Evolutionary conservation across 2,888 invertebrate species (phyloP).

Genomic region (Sminthurinus aureus): DNA sequence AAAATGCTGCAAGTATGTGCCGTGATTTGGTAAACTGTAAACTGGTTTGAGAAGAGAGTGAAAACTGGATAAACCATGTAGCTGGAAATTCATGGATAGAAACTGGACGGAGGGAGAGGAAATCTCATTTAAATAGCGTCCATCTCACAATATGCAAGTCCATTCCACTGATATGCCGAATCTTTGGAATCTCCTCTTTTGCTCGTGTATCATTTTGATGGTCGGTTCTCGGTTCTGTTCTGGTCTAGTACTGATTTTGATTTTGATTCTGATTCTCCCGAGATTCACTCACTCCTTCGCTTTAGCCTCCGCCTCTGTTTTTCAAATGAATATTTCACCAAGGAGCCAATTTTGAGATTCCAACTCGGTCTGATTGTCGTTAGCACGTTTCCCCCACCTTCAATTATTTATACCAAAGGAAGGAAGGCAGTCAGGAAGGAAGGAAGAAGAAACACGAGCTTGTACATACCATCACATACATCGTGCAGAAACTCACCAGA

Average conservation of each 20-base stretch:
- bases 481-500: not conserved
- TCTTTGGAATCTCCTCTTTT: slow-evolving; percentile 35
- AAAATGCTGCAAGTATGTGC: slow-evolving; percentile 38
- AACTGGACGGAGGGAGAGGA: not conserved
- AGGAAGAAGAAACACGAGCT: slow-evolving; percentile 17
- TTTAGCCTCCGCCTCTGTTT: not conserved
- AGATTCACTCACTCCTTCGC: slow-evolving; percentile 43
- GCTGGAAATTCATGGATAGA: not conserved
- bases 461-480: slow-evolving; percentile 10
- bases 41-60: not conserved
- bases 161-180: not conserved
- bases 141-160: not conserved
- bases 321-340: slow-evolving; percentile 49
- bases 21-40: slow-evolving; percentile 23
- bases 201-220: not conserved
- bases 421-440: not conserved
- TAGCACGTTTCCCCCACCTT: slow-evolving; percentile 53
- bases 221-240: too few relatives aligned
- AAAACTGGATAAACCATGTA: not conserved
- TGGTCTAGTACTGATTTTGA: too few relatives aligned
- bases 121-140: too few relatives aligned
- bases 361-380: slow-evolving; percentile 34
- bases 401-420: slow-evolving; percentile 47
- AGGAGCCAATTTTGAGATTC: slow-evolving; percentile 5
- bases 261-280: slow-evolving; percentile 36